Conservation (phyloP, 2,113 vertebrate species). For the Heloderma charlesbogerti region DNA sequence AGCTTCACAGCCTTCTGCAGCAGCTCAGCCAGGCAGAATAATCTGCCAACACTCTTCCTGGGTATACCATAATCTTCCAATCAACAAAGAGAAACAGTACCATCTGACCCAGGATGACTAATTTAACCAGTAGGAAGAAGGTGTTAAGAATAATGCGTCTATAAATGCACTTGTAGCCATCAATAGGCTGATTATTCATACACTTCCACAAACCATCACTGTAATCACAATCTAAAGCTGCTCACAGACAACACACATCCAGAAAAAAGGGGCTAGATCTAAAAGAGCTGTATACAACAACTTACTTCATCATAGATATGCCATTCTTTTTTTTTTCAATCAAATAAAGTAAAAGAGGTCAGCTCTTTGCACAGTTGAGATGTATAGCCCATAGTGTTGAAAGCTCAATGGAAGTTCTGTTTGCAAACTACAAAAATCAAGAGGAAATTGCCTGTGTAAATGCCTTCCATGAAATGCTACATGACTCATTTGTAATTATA, state of each 20-base stretch:
- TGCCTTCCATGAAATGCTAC: neutral
- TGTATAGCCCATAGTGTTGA: neutral
- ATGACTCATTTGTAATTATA: neutral
- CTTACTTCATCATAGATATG: constrained; percentile 8
- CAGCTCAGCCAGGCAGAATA: neutral
- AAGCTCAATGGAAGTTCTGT: neutral
- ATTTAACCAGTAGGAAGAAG: neutral
- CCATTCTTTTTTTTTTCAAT: neutral
- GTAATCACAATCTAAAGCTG: neutral
- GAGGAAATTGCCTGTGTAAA: neutral
- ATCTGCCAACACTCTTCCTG: neutral
- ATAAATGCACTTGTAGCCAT: neutral
- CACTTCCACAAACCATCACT: neutral
- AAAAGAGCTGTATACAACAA: neutral
- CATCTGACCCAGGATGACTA: neutral
- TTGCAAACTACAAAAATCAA: neutral
- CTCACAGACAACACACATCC: neutral
- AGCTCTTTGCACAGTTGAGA: neutral
- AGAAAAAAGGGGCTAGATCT: constrained; percentile 3
- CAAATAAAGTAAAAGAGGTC: neutral
- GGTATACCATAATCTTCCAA: neutral
- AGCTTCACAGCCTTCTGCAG: neutral
- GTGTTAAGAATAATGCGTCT: neutral
- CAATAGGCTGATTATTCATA: neutral
- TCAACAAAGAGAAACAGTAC: neutral